Percentiles rank a stretch among this genome's conserved stretches.
phyloP scores from a whole-genome alignment of 2,888 invertebrate genomes.

The Ophion costatus region DNA sequence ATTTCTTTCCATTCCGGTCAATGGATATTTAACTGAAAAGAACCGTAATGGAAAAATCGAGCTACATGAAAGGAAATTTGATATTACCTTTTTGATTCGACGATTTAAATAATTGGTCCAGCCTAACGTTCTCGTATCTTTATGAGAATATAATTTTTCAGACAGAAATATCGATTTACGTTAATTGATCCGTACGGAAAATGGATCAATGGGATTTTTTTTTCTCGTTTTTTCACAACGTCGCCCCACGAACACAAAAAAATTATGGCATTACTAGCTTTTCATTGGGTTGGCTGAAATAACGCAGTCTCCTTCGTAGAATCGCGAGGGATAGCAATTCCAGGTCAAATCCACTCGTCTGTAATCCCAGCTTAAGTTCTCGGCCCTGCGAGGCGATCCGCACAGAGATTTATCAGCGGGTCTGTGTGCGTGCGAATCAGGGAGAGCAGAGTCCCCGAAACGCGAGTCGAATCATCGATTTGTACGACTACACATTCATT shows the following conservation, averaged over 20 bases:
- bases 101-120: conserved; percentile 30
- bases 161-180: conserved; percentile 50
- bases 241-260: conserved; percentile 1
- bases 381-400: conserved; percentile 39
- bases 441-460: conserved; percentile 66
- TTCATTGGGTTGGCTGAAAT: conserved; percentile 46
- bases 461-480: conserved; percentile 77
- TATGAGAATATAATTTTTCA: conserved; percentile 7
- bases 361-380: conserved; percentile 69
- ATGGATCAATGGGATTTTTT: not conserved
- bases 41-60: conserved; percentile 42
- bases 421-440: conserved; percentile 1
- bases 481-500: conserved; percentile 68
- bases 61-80: conserved; percentile 44
- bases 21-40: conserved; percentile 18
- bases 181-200: not conserved
- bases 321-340: conserved; percentile 43
- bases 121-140: conserved; percentile 22
- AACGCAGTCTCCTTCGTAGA: conserved; percentile 44
- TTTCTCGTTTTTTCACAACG: not conserved
- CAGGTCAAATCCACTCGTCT: conserved; percentile 56
- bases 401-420: conserved; percentile 34
- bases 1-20: conserved; percentile 31
- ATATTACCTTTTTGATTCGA: conserved; percentile 42
- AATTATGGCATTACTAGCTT: conserved; percentile 28